Conservation (phyloP, 2,113 vertebrate genomes). For the Microtus oregoni region DNA sequence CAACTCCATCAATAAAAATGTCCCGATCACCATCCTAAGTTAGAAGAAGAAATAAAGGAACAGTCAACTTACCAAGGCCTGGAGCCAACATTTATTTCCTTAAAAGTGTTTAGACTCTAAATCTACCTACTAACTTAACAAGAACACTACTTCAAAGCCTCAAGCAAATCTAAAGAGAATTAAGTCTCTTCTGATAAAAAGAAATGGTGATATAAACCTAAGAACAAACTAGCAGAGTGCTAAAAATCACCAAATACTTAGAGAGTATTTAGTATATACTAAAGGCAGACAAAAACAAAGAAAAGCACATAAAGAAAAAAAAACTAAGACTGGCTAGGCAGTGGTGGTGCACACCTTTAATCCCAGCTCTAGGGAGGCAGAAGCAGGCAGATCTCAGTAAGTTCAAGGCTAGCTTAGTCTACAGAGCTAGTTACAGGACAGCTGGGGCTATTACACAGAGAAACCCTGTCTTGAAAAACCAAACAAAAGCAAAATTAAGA, state of each 20-base stretch:
- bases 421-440: too few species aligned
- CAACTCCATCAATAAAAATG: slow-evolving; percentile 96
- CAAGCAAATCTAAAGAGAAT: background rate
- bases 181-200: background rate
- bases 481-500: background rate
- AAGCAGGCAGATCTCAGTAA: too few species aligned
- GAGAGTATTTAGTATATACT: background rate
- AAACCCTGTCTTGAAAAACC: background rate
- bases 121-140: background rate
- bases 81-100: slow-evolving; percentile 18
- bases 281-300: background rate
- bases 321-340: too few species aligned
- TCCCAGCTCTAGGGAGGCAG: too few species aligned
- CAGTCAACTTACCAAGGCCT: slow-evolving; percentile 7
- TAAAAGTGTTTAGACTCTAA: background rate
- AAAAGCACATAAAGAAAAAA: slow-evolving; percentile 10
- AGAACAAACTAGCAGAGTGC: background rate
- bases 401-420: too few species aligned
- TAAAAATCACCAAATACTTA: background rate
- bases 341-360: too few species aligned
- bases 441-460: background rate
- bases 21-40: slow-evolving; percentile 92
- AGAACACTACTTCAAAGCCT: background rate
- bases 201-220: background rate
- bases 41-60: slow-evolving; percentile 53